Evolutionary conservation across 2,888 invertebrate genomes (phyloP).

Genomic region (Arge pagana): DNA sequence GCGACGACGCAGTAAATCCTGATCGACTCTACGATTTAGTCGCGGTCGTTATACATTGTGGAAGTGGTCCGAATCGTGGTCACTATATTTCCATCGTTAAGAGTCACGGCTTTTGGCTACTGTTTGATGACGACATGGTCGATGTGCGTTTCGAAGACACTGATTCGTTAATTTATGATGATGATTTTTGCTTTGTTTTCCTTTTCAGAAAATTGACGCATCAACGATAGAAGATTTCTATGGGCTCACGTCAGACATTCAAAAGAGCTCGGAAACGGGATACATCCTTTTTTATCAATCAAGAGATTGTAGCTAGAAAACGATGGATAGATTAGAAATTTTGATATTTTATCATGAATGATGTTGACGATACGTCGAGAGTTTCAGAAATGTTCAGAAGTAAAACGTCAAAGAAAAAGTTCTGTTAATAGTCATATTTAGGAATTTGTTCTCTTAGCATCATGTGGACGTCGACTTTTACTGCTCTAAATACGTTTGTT

Average conservation of each 20-base stretch:
- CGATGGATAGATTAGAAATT: conserved; percentile 29
- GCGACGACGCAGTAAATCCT: conserved; percentile 97
- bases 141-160: conserved; percentile 74
- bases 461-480: neutral
- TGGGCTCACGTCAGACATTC: conserved; percentile 96
- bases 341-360: conserved; percentile 36
- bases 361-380: conserved; percentile 29
- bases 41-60: conserved; percentile 99
- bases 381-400: conserved; percentile 28
- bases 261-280: conserved; percentile 99
- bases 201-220: conserved; percentile 97
- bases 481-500: too few species aligned
- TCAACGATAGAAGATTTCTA: conserved; percentile 99
- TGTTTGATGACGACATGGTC: conserved; percentile 99
- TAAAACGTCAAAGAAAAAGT: conserved; percentile 27
- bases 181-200: neutral
- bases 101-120: conserved; percentile 98
- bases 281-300: conserved; percentile 99
- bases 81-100: conserved; percentile 99
- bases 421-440: conserved; percentile 15
- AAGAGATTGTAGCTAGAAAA: conserved; percentile 68
- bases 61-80: conserved; percentile 97
- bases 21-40: conserved; percentile 98
- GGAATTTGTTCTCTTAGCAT: conserved; percentile 3
- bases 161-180: conserved; percentile 9